Base-by-base conservation (phyloP, 2,888 invertebrate species). In the Peribatodes rhomboidaria region DNA sequence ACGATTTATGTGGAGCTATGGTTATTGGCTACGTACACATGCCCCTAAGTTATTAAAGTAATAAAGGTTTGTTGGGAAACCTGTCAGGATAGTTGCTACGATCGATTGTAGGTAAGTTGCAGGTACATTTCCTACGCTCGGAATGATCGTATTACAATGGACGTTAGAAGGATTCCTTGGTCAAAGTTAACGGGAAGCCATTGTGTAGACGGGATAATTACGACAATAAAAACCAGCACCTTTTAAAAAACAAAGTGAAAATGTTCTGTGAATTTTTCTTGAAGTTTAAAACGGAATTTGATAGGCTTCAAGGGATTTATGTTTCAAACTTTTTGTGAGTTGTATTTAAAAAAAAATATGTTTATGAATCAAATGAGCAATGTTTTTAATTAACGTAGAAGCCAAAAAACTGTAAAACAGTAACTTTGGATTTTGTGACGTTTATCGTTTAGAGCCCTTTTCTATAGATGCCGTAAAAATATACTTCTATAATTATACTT, bases 181-280 rank as follows among this genome's bases (percentile, higher is more conserved):
- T 89, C 92, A 89, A 87, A 91, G 90, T 90, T 90, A 80, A 72
- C 77, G 75, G 68, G 92, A 92, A 92, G 85, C 92, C 92, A 52
- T 69, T 84, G 85, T 86, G 87, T 86, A 81, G 80, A 79, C 78
- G 77, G 65, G 78, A 82, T 91, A 91, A 92, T 91, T 90, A 86
- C 73, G 65, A 74, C 76, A 82, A 81, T 35, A 46, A 65, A 71
- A 72, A 85, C 58, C 14, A 41, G 16, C 31, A 9, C 14, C 16
- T 47, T 22, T 14, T 8, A n/a, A 37, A 44, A 7, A 9, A 33
- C 11, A 10, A 46, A 33, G 52, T 18, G 37, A 65, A 56, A 44
- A 53, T 47, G 4, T 39, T 53, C 39, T 52, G 41, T 56, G 27
- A 16, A 27, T 46, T 60, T 46, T 68, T 63, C 71, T 39, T 1